Base-by-base conservation (phyloP, 1,140 invertebrate species). In the Plodia interpunctella region DNA sequence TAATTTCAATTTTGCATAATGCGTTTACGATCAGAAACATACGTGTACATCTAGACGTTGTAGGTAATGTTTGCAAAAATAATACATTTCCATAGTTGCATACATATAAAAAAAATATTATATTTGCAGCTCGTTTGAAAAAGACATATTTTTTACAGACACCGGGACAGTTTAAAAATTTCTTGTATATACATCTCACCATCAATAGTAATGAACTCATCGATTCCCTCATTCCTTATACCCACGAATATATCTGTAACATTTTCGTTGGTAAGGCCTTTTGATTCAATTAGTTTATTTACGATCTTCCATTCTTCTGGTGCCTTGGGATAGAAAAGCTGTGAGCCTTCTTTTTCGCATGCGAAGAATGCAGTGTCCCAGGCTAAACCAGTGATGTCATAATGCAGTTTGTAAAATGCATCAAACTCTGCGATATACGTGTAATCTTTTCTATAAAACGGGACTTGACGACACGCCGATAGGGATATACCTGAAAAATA, bases 321-420 rank as follows among this genome's bases (percentile, higher is more conserved):
- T 0, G 17, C 18, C 21, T 61, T 61, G 5, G 70, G 70, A 15
- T 67, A 70, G 51, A 73, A 70, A 15, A 73, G 44, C 6, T 57
- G 15, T 8, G 64, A 19, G 3, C 56, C 66, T 59, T 74, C 72
- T 11, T 69, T 60, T 17, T 71, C 64, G 17, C 72, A 74, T 5
- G 60, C 19, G 18, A 65, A 38, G 49, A 71, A 74, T 30, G 60
- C 58, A 2, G 35, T 54, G n/a, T 55, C 38, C 72, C 68, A 71
- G 15, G 28, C 9, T 0, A 4, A 30, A 11, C 28, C 55, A 25
- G 28, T 53, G 0, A 35, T 1, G 25, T 55, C 64, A 52, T 19
- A 58, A 55, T 74, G 68, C 0, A 74, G 15, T 57, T 74, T 74
- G 35, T 74, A 74, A 28, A 69, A 71, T 10, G 72, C 72, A 53